Evolutionary conservation across 1,140 invertebrate species (phyloP).

Genomic region (Alviniconcha marisindica): DNA sequence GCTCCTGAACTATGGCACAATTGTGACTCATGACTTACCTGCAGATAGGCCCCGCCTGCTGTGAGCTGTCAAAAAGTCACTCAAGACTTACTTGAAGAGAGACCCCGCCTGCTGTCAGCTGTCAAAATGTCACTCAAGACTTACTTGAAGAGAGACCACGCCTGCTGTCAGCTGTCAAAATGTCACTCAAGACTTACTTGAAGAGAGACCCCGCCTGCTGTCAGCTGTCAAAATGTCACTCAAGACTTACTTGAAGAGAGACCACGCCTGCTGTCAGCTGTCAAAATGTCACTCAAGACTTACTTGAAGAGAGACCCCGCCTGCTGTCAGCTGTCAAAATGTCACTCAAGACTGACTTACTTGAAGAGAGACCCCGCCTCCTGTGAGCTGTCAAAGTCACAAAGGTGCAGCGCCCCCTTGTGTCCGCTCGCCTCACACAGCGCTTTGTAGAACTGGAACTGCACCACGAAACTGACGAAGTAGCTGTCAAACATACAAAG

Average conservation of each 20-base stretch:
- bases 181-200: background rate
- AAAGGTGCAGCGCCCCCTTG: constrained; percentile 73
- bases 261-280: background rate
- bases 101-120: background rate
- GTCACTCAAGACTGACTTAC: no score
- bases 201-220: background rate
- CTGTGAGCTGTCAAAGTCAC: constrained; percentile 90
- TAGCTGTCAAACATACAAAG: constrained; percentile 85
- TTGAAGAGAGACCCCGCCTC: constrained; percentile 81
- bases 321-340: background rate
- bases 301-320: no score
- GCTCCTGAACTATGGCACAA: no score
- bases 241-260: background rate
- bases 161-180: background rate
- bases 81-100: background rate
- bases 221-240: background rate
- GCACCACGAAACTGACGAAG: constrained; percentile 92
- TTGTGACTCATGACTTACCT: no score
- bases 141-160: background rate
- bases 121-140: background rate
- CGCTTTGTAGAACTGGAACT: constrained; percentile 93
- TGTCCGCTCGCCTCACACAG: constrained; percentile 88
- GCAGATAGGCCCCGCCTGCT: no score
- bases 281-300: no score
- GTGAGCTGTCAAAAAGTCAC: no score